Conservation (phyloP, 2,888 invertebrate genomes). For the Ashinkailepas kermadecensis region DNA sequence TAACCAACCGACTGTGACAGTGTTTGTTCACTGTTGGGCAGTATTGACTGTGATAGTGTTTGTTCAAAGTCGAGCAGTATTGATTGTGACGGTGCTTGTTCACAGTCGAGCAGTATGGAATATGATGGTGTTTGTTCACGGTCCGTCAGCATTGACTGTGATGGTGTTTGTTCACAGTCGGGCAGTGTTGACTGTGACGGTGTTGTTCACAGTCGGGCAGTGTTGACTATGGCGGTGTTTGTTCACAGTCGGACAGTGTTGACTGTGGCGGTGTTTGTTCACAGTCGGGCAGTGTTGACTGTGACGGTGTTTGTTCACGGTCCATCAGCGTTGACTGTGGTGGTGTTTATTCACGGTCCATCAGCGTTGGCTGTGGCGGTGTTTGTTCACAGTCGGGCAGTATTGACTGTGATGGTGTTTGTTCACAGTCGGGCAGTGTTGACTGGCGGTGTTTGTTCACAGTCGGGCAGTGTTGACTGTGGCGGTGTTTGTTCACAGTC, state of each 20-base stretch:
- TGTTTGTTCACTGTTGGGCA: neutral
- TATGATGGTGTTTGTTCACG: neutral
- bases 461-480: neutral
- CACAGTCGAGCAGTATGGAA: conserved; percentile 28
- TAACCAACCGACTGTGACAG: too few species aligned
- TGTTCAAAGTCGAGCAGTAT: too few species aligned
- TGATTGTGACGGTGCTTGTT: neutral
- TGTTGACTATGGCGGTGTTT: neutral
- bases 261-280: conserved; percentile 13
- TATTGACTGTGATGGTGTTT: conserved; percentile 29
- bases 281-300: conserved; percentile 27
- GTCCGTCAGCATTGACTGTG: conserved; percentile 1
- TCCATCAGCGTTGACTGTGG: neutral
- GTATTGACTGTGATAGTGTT: neutral
- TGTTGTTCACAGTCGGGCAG: neutral
- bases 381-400: conserved; percentile 19
- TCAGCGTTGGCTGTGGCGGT: neutral
- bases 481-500: neutral
- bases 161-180: conserved; percentile 2
- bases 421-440: conserved; percentile 55
- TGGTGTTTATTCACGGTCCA: neutral
- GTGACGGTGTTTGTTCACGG: conserved; percentile 16
- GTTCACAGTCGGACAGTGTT: neutral
- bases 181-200: conserved; percentile 29
- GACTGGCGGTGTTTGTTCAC: neutral